phyloP scores from a whole-genome alignment of 2,113 vertebrate genomes.

The Thalassoma bifasciatum region DNA sequence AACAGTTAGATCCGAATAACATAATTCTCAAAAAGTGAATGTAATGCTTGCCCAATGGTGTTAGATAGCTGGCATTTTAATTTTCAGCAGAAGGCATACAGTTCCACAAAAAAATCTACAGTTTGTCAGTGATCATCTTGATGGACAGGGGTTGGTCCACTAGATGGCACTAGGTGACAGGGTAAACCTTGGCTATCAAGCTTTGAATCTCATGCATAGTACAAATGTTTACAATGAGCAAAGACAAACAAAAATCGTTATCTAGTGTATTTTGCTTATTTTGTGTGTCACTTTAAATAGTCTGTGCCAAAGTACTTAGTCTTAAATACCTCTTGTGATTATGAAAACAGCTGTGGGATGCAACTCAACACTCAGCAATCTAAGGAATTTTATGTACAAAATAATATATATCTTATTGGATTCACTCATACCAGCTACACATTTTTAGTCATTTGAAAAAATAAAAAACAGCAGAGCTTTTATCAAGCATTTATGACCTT shows the following conservation, averaged over 20 bases:
- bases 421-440: too few species aligned
- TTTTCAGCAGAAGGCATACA: background rate
- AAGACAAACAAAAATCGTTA: background rate
- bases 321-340: background rate
- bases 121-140: background rate
- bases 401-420: too few species aligned
- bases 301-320: background rate
- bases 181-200: background rate
- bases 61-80: background rate
- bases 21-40: too few species aligned
- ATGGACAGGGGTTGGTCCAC: conserved; percentile 11
- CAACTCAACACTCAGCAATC: too few species aligned
- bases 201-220: too few species aligned
- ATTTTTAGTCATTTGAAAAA: too few species aligned
- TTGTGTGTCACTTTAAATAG: background rate
- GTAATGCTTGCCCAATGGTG: too few species aligned
- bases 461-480: too few species aligned
- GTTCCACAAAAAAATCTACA: background rate
- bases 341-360: too few species aligned
- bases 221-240: background rate
- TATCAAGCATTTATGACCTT: too few species aligned
- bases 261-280: background rate
- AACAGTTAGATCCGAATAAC: too few species aligned
- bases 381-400: too few species aligned
- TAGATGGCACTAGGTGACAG: conserved; percentile 35